Evolutionary conservation across 1,140 invertebrate species (phyloP), one percentile per base, ranked within the genome.

Genomic region (Maniola jurtina): DNA sequence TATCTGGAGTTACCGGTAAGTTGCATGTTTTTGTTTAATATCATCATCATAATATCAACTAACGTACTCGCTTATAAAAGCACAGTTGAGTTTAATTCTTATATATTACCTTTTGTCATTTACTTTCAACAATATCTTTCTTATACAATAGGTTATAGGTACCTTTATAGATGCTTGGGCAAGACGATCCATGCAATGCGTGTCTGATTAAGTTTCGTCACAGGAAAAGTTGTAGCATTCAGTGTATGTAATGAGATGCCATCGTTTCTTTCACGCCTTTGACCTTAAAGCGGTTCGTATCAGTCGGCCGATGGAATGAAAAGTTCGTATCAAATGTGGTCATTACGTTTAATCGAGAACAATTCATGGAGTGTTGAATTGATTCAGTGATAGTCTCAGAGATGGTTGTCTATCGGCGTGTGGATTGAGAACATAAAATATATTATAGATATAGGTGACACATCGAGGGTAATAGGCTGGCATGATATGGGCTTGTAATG

Each of bases 1-100:
- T 91, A 91, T 66, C 80, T 91, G 42, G 86, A 91, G 71, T 62
- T 91, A 76, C 90, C 90, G 90, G 90, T 91, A 74, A 91, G 90
- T 69, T 47, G 6, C 25, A 38, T 33, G 2, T 57, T 9, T 15
- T 34, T 38, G 16, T 16, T 1, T 36, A 7, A 25, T 36, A 56
- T 35, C 14, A 6, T 9, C 14, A 52, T 25, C 16, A 55, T 7
- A 34, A 25, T 9, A 55, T 13, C 10, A 34, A 8, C 10, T 34
- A 34, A 45, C 42, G 13, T 13, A 45, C 42, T 5, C 14, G 45
- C 1, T 14, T n/a, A 47, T 14, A 13, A 4, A 50, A 50, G 6
- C 11, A 15, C 10, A 16, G 9, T 50, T 25, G 14, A n/a, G 2
- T 50, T 50, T 50, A 47, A 47, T 47, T 47, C 45, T n/a, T 47